Conservation (phyloP, 1,140 invertebrate species). For the Neuroterus valhalla region DNA sequence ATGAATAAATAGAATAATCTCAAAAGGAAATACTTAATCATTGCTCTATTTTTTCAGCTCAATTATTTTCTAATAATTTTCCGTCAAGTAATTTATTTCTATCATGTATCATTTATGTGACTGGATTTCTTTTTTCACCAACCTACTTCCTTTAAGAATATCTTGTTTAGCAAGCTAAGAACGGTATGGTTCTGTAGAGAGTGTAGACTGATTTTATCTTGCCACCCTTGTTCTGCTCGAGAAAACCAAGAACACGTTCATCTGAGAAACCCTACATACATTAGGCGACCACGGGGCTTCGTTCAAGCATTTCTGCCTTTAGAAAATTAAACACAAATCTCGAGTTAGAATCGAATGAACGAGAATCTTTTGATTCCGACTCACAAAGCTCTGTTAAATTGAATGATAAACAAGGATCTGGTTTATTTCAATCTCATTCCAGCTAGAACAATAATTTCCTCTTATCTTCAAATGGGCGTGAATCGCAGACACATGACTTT, state of each 20-base stretch:
- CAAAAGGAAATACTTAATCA: no score
- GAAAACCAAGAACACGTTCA: slow-evolving; percentile 27
- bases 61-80: no score
- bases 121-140: neutral
- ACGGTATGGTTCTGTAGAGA: slow-evolving; percentile 1
- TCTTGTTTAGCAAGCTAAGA: slow-evolving; percentile 20
- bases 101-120: neutral
- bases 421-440: slow-evolving; percentile 6
- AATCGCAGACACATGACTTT: neutral
- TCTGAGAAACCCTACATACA: slow-evolving; percentile 34
- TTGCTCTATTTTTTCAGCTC: no score
- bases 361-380: slow-evolving; percentile 5
- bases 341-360: neutral
- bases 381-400: neutral
- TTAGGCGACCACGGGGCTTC: slow-evolving; percentile 33
- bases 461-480: slow-evolving; percentile 12
- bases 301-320: slow-evolving; percentile 24
- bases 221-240: slow-evolving; percentile 29
- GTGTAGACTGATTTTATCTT: slow-evolving; percentile 29
- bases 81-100: no score
- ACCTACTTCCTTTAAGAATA: neutral
- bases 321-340: slow-evolving; percentile 5
- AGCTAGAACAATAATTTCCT: neutral
- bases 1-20: no score
- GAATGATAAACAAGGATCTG: neutral